Conservation (phyloP, 30 jellyfish, hydroid and myxozoan species). For the Turritopsis dohrnii region DNA sequence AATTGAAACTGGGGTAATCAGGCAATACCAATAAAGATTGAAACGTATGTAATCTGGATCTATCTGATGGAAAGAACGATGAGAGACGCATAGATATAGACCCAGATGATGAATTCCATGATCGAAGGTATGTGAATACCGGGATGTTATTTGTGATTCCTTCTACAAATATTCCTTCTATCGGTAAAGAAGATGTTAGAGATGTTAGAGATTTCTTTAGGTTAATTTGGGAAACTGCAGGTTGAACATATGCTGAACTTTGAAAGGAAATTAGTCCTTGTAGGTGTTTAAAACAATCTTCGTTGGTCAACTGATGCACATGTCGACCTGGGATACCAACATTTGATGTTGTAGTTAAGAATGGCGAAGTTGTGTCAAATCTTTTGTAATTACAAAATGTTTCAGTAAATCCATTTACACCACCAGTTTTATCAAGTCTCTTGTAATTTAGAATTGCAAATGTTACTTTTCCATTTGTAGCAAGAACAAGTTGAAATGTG, state of each 20-base stretch:
- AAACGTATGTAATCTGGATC: not conserved
- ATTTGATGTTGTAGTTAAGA: not conserved
- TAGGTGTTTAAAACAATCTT: slow-evolving; percentile 1
- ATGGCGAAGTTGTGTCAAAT: not conserved
- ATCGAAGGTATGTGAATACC: not conserved
- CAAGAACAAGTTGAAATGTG: slow-evolving; percentile 7
- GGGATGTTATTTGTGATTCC: not conserved
- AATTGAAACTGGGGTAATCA: not conserved
- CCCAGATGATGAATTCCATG: not conserved
- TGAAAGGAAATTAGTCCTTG: not conserved
- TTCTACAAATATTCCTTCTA: not conserved
- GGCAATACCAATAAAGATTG: not conserved
- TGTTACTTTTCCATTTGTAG: not conserved
- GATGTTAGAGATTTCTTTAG: not conserved
- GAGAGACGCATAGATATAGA: not conserved
- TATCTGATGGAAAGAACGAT: not conserved
- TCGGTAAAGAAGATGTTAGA: not conserved
- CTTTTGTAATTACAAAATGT: not conserved
- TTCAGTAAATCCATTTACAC: not conserved
- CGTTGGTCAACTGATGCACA: not conserved
- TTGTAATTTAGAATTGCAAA: not conserved
- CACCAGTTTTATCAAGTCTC: not conserved
- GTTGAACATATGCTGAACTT: not conserved
- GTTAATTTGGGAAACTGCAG: not conserved
- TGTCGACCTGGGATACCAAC: slow-evolving; percentile 2